Evolutionary conservation across 2,888 invertebrate species (phyloP), one percentile per base, ranked within the genome.

Genomic region (Drosophila falleni): DNA sequence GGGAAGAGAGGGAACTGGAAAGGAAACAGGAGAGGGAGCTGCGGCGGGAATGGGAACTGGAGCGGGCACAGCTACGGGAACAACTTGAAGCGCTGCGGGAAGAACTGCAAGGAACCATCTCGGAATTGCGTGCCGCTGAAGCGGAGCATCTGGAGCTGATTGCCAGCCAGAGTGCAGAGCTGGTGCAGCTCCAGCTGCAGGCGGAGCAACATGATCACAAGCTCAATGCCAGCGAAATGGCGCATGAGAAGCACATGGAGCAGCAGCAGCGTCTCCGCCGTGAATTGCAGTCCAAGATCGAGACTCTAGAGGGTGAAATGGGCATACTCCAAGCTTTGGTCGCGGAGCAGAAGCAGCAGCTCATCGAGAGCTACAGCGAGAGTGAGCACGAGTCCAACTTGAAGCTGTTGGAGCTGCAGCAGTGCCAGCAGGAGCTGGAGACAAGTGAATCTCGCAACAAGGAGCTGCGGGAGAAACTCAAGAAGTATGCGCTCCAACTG

Each of bases 391-490:
- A 90, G 53, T 78, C 89, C 3, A 78, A 87, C 35, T 71, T 89
- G 5, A 88, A 90, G 86, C 91, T 94, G 2, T 71, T 84, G 3
- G 83, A 90, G 16, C 76, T 90, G 58, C 80, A 94, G 56, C 94
- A 94, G 70, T 93, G 94, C 80, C 93, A 94, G 41, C 89, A 92
- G 59, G 85, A 87, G 11, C 37, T 76, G 53, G 77, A 80, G 47
- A 75, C 50, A 4, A 72, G 77, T 16, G 95, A 95, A 83, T 93
- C 89, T 8, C 96, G 95, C 88, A 95, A 95, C 75, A 95, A 95
- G 82, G 95, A 95, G 55, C 94, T 96, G 71, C 91, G 96, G 59
- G 96, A 96, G 63, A 97, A 96, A 91, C 94, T 96, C 88, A 97
- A 96, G 88, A 96, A 96, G 87, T 95, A 96, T 83, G 97, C 96